Base-by-base conservation (phyloP, 2,113 vertebrate genomes). In the Phasianus colchicus region DNA sequence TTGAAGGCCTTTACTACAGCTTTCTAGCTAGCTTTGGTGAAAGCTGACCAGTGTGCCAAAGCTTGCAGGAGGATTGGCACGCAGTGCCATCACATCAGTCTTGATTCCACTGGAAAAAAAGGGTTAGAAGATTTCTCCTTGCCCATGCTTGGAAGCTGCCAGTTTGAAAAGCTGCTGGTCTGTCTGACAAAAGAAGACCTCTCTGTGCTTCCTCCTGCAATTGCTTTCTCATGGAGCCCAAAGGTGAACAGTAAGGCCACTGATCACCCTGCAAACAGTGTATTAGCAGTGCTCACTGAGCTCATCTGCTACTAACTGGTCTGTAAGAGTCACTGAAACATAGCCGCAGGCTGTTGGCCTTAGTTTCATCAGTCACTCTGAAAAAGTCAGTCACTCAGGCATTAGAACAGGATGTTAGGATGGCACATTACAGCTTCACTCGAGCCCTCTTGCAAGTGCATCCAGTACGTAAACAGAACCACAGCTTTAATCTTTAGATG, bases 141-240 rank as follows among this genome's bases (percentile, higher is more conserved):
- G 12, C 80, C 72, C 54, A 64, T 57, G 14, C 10, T 45, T 88
- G 69, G 64, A 66, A 54, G 69, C 92, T 86, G 79, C 61, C 52
- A 67, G 88, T 74, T 78, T 93, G 90, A 69, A 50, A 63, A 45
- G 24, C 76, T 92, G 83, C 83, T 75, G 77, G 36, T 27, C 67
- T 64, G 82, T 55, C 29, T 91, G 57, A 92, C 65, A 81, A 83
- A 83, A 79, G 55, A 57, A 80, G 82, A 80, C 15, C 38, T 72
- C 52, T 65, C 36, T 2, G 3, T 0, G 1, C 63, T 84, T 92
- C 66, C 47, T 71, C 38, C 74, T 86, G 67, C 60, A 67, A 67
- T 78, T 55, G 14, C 70, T 93, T 92, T 88, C 83, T 92, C 80
- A 40, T 57, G 61, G 83, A 90, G 48, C 83, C 70, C 32, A 61